Evolutionary conservation across 2,797 vertebrate species (phyloP).

Genomic region (Scolopax bukidnonensis): DNA sequence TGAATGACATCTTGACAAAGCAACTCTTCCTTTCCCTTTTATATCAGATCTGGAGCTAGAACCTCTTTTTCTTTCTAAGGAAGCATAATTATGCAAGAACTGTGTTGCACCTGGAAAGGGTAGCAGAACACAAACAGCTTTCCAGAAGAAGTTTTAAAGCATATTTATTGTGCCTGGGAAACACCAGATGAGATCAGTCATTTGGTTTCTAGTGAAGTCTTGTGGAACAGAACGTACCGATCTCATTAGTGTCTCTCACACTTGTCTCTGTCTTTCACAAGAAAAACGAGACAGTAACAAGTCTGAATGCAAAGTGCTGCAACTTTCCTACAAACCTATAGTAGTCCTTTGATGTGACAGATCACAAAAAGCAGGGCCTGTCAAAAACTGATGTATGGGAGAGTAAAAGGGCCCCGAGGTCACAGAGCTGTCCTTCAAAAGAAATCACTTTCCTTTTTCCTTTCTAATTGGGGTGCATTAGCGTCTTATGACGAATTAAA

Average conservation of each 20-base stretch:
- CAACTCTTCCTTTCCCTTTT: neutral
- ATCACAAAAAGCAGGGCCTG: slow-evolving; percentile 56
- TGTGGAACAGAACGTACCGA: neutral
- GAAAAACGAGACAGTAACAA: slow-evolving; percentile 18
- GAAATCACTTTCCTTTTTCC: slow-evolving; percentile 38
- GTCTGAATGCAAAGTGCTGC: slow-evolving; percentile 13
- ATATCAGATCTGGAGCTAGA: neutral
- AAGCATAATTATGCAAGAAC: neutral
- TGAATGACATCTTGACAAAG: neutral
- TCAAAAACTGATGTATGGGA: slow-evolving; percentile 29
- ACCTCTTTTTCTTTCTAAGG: neutral
- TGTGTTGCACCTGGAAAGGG: neutral
- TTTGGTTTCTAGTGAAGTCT: slow-evolving; percentile 8
- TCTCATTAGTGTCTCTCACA: slow-evolving; percentile 31
- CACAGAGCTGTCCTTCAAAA: slow-evolving; percentile 44
- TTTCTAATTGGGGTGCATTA: slow-evolving; percentile 33
- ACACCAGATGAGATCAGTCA: slow-evolving; percentile 15
- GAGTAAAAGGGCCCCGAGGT: slow-evolving; percentile 2
- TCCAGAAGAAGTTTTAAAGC: neutral
- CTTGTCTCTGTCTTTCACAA: neutral
- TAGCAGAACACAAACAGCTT: neutral
- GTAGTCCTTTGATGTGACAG: slow-evolving; percentile 55
- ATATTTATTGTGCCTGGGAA: neutral
- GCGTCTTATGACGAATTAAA: neutral
- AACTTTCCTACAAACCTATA: neutral